Percentiles rank a stretch among this genome's conserved stretches.
Conservation (phyloP, 2,113 vertebrate species). For the Urocolius indicus region DNA sequence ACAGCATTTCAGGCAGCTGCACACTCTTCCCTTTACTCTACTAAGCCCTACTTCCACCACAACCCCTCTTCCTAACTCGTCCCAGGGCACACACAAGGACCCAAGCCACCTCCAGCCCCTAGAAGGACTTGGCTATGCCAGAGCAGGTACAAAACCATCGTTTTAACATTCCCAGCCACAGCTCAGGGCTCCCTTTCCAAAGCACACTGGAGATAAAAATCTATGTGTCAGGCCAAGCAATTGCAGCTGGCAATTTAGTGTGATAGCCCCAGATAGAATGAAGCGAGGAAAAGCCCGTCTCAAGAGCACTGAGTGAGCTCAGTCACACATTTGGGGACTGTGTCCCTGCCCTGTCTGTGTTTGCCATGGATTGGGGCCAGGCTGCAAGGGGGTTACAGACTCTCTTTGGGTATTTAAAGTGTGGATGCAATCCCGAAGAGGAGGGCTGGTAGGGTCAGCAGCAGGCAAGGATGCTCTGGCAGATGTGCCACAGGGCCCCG, state of each 20-base stretch:
- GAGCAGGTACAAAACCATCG: not conserved
- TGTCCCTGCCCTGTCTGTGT: not conserved
- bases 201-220: not conserved
- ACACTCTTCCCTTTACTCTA: not conserved
- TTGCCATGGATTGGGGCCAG: not conserved
- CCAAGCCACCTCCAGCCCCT: not conserved
- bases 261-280: not conserved
- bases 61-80: not conserved
- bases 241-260: not conserved
- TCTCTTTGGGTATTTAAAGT: not conserved
- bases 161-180: not conserved
- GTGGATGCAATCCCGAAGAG: not conserved
- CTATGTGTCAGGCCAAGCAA: not conserved
- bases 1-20: not conserved
- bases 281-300: not conserved
- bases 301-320: not conserved
- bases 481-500: not conserved
- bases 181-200: not conserved
- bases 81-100: not conserved
- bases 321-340: accelerated
- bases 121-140: not conserved
- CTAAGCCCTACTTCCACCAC: not conserved
- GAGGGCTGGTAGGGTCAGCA: not conserved
- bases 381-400: not conserved
- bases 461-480: not conserved